phyloP scores from a whole-genome alignment of 1,140 invertebrate species.

The Macrotrachela quadricornifera region DNA sequence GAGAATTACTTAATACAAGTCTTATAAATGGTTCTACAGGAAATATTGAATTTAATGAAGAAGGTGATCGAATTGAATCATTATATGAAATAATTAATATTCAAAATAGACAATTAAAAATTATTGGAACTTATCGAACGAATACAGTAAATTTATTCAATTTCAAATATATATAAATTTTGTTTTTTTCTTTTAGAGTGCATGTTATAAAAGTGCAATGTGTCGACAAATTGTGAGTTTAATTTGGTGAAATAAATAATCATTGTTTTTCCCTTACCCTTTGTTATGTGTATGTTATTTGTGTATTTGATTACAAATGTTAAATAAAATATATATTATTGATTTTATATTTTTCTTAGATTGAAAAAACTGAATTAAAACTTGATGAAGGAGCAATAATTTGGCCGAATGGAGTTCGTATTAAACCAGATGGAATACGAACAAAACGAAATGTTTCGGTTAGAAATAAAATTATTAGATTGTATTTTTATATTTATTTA shows the following conservation, averaged over 20 bases:
- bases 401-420: constrained; percentile 60
- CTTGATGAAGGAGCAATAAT: constrained; percentile 42
- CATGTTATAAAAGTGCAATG: neutral
- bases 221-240: too few relatives aligned
- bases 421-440: constrained; percentile 54
- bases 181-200: neutral
- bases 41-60: constrained; percentile 7
- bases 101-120: constrained; percentile 24
- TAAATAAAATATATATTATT: too few relatives aligned
- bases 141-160: neutral
- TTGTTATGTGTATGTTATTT: too few relatives aligned
- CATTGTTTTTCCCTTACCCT: too few relatives aligned
- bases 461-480: too few relatives aligned
- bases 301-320: too few relatives aligned
- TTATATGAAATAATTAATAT: constrained; percentile 82
- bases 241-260: too few relatives aligned
- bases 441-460: too few relatives aligned
- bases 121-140: constrained; percentile 12
- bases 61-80: constrained; percentile 66
- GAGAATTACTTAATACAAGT: constrained; percentile 1
- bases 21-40: neutral
- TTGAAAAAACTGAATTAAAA: neutral
- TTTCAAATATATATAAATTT: neutral
- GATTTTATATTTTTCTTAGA: too few relatives aligned
- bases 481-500: neutral